Conservation (phyloP, 2,888 invertebrate genomes). For the Folsomia candida region DNA sequence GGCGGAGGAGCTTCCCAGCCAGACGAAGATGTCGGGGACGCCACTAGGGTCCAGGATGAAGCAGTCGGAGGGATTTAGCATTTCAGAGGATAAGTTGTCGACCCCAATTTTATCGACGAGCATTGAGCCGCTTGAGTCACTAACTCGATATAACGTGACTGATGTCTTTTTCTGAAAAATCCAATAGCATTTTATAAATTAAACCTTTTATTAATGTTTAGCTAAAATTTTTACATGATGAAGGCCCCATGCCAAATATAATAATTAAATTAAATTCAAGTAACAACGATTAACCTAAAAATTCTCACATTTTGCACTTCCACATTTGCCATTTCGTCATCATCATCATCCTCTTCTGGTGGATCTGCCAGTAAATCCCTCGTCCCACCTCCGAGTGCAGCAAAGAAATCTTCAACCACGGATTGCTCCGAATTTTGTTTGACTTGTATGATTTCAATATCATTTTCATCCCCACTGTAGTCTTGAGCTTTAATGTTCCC, state of each 20-base stretch:
- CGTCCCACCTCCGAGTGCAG: constrained; percentile 72
- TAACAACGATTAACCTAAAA: too few relatives aligned
- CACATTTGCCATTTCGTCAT: constrained; percentile 65
- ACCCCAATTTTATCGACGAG: constrained; percentile 66
- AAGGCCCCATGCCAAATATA: too few relatives aligned
- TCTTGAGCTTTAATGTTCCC: constrained; percentile 83
- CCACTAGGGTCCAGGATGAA: background rate
- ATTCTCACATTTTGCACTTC: too few relatives aligned
- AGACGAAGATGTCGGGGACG: background rate
- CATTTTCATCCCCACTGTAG: constrained; percentile 65
- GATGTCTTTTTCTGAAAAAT: too few relatives aligned
- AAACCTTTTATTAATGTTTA: too few relatives aligned
- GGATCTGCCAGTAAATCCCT: constrained; percentile 68
- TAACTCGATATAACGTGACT: constrained; percentile 67
- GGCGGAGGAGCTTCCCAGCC: background rate
- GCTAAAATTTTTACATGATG: too few relatives aligned
- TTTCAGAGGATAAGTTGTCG: constrained; percentile 70
- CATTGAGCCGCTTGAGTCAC: constrained; percentile 66
- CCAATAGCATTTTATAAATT: too few relatives aligned
- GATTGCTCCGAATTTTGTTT: constrained; percentile 61
- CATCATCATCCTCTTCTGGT: constrained; percentile 71
- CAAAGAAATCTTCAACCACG: constrained; percentile 72
- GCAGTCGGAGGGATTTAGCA: constrained; percentile 60
- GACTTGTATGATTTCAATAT: background rate
- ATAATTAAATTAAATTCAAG: too few relatives aligned